Percentiles rank a stretch among this genome's conserved stretches.
Evolutionary conservation across 2,113 vertebrate genomes (phyloP).

Genomic region (Chaetodon trifascialis): DNA sequence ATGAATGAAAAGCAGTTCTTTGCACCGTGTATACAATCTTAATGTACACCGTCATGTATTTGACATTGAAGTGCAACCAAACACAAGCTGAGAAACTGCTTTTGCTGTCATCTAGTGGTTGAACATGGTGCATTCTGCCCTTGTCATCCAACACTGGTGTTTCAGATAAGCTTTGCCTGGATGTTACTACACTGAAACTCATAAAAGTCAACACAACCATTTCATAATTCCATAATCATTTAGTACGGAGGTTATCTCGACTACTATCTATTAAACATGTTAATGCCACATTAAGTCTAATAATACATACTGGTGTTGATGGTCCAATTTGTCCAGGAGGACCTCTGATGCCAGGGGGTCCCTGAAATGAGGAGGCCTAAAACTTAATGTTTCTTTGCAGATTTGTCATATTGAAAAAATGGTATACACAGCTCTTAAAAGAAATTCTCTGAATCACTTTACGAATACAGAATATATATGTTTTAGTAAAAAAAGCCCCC

Average conservation of each 20-base stretch:
- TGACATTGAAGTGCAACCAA: background rate
- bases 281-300: background rate
- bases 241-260: background rate
- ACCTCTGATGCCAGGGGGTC: conserved; percentile 72
- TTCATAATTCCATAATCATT: background rate
- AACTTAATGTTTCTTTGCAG: background rate
- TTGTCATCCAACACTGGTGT: background rate
- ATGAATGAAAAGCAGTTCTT: background rate
- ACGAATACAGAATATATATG: background rate
- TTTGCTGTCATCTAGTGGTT: background rate
- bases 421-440: too few species aligned
- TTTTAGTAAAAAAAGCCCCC: background rate
- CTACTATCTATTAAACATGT: background rate
- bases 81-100: background rate
- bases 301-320: conserved; percentile 68
- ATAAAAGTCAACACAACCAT: background rate
- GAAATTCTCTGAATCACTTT: too few species aligned
- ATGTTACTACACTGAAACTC: background rate
- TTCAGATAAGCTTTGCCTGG: background rate
- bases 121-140: background rate
- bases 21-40: background rate
- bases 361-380: conserved; percentile 69
- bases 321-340: conserved; percentile 70
- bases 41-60: too few species aligned
- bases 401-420: conserved; percentile 3